Evolutionary conservation across 2,888 invertebrate species (phyloP).

Genomic region (Hyposoter dolosus): DNA sequence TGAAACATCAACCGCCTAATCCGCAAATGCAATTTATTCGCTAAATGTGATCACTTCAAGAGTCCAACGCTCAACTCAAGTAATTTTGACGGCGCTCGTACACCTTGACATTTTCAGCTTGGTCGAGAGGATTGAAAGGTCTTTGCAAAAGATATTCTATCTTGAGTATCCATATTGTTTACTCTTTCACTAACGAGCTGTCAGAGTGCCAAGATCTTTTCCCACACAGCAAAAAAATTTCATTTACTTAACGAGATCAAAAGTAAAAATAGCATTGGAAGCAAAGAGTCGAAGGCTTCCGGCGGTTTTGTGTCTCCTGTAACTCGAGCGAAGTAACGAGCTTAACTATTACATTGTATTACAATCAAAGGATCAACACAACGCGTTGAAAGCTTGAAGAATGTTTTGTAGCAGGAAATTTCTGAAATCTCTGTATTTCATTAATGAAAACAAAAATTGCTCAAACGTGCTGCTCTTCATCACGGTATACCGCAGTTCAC

Average conservation of each 20-base stretch:
- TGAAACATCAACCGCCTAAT: not conserved
- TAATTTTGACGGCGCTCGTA: not conserved
- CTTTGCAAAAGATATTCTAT: not conserved
- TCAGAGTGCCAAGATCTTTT: conserved; percentile 32
- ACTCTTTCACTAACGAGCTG: conserved; percentile 39
- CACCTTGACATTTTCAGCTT: not conserved
- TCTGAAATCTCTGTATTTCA: conserved; percentile 22
- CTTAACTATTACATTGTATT: conserved; percentile 28
- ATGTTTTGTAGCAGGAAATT: conserved; percentile 21
- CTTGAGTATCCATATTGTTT: conserved; percentile 17
- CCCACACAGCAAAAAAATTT: not conserved
- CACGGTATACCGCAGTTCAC: conserved; percentile 22
- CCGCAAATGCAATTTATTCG: not conserved
- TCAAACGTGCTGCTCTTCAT: conserved; percentile 23
- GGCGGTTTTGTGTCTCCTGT: not conserved
- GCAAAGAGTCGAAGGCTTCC: not conserved
- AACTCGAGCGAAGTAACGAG: conserved; percentile 28
- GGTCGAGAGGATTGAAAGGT: not conserved
- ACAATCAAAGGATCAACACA: conserved; percentile 32
- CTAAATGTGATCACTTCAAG: not conserved
- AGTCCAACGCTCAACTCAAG: not conserved
- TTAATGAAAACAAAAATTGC: conserved; percentile 18
- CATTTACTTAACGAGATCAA: conserved; percentile 5
- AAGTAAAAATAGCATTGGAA: not conserved
- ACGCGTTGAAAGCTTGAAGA: not conserved